phyloP scores from a whole-genome alignment of 2,888 invertebrate species.

The Glaucopsyche alexis region DNA sequence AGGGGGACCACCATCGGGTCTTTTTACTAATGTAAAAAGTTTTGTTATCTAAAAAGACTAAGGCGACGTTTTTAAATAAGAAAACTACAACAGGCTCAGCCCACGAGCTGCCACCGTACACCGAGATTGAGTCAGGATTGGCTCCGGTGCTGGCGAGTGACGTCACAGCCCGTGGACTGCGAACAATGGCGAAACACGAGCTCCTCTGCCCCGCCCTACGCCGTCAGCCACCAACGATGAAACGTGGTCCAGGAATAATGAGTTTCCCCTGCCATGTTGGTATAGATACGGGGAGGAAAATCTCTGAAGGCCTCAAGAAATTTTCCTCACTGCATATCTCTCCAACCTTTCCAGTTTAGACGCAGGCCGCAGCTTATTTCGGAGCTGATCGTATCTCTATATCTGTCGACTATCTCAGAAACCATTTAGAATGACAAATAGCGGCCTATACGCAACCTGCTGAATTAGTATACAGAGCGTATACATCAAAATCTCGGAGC shows the following conservation, averaged over 20 bases:
- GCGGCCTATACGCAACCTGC: not conserved
- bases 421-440: not conserved
- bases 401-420: not conserved
- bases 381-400: not conserved
- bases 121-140: not conserved
- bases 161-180: not conserved
- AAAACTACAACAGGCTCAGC: not conserved
- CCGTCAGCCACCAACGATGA: not conserved
- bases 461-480: not conserved
- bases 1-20: not conserved
- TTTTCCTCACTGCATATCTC: no score
- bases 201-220: not conserved
- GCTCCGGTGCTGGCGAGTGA: not conserved
- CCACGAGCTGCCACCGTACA: not conserved
- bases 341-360: no score
- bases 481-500: conserved; percentile 4
- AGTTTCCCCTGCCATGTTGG: no score
- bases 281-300: no score
- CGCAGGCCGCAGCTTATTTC: not conserved
- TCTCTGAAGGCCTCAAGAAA: no score
- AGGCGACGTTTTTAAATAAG: not conserved
- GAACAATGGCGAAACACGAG: not conserved
- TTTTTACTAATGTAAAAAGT: no score
- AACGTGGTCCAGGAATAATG: not conserved
- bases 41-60: not conserved